These are phyloP conservation scores for Agrochola litura DNA, from an alignment of 2,888 invertebrate species.

Conservation along the genomic window DNA sequence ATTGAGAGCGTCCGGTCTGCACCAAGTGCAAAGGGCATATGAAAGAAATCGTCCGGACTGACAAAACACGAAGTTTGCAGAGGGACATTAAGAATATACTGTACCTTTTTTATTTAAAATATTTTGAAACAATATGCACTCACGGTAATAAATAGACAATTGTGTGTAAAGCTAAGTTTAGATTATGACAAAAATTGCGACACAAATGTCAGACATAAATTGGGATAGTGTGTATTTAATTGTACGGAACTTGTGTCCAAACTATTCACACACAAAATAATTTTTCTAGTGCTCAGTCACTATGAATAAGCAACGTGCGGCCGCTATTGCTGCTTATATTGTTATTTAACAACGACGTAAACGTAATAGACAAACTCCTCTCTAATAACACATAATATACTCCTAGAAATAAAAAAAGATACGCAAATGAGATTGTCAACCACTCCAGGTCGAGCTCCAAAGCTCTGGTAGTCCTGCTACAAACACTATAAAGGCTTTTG, in stretches of 20 bases:
- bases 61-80: too few relatives aligned
- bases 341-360: not conserved
- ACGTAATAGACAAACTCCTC: not conserved
- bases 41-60: too few relatives aligned
- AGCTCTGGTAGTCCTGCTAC: not conserved
- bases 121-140: not conserved
- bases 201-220: not conserved
- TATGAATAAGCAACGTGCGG: not conserved
- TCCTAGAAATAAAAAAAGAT: not conserved
- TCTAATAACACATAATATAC: not conserved
- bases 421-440: not conserved
- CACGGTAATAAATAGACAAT: not conserved
- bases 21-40: too few relatives aligned
- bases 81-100: too few relatives aligned
- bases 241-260: not conserved
- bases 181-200: not conserved
- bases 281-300: not conserved
- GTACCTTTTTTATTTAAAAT: conserved; percentile 2
- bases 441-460: not conserved
- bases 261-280: not conserved
- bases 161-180: conserved; percentile 6
- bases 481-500: too few relatives aligned
- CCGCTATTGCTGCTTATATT: not conserved
- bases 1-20: too few relatives aligned
- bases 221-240: not conserved